A percentile compares a stretch with the other conserved stretches of the same genome.
phyloP scores from a whole-genome alignment of 2,797 vertebrate genomes.

The Amblyopsis hoosieri region DNA sequence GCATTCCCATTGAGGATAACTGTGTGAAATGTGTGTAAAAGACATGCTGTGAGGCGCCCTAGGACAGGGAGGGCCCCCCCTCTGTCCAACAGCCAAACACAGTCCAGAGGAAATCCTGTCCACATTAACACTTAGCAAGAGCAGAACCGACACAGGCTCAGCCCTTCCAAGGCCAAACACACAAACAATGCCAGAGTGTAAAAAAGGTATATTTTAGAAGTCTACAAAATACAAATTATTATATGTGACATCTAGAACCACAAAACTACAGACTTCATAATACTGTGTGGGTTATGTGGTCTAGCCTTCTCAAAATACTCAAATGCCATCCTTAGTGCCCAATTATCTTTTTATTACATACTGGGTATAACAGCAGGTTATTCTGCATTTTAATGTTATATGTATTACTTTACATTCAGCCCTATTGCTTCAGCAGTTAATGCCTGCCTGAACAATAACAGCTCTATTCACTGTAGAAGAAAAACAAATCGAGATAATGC shows the following conservation, averaged over 20 bases:
- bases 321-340: neutral
- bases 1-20: slow-evolving; percentile 8
- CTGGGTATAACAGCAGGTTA: neutral
- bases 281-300: neutral
- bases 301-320: neutral
- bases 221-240: slow-evolving; percentile 9
- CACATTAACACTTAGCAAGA: slow-evolving; percentile 50
- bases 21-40: slow-evolving; percentile 11
- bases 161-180: slow-evolving; percentile 19
- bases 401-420: neutral
- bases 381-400: slow-evolving; percentile 7
- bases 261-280: slow-evolving; percentile 7
- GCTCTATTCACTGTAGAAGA: slow-evolving; percentile 1
- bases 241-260: slow-evolving; percentile 3
- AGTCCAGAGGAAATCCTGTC: slow-evolving; percentile 72
- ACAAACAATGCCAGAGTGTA: slow-evolving; percentile 36
- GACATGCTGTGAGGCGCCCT: slow-evolving; percentile 4
- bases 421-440: slow-evolving; percentile 13
- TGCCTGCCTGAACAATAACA: slow-evolving; percentile 29
- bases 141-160: slow-evolving; percentile 21
- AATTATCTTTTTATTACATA: neutral
- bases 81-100: neutral
- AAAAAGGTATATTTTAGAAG: slow-evolving; percentile 6
- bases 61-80: slow-evolving; percentile 33
- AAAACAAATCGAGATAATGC: no score